phyloP scores from a whole-genome alignment of 2,113 vertebrate species.

The Anarhynchus alexandrinus region DNA sequence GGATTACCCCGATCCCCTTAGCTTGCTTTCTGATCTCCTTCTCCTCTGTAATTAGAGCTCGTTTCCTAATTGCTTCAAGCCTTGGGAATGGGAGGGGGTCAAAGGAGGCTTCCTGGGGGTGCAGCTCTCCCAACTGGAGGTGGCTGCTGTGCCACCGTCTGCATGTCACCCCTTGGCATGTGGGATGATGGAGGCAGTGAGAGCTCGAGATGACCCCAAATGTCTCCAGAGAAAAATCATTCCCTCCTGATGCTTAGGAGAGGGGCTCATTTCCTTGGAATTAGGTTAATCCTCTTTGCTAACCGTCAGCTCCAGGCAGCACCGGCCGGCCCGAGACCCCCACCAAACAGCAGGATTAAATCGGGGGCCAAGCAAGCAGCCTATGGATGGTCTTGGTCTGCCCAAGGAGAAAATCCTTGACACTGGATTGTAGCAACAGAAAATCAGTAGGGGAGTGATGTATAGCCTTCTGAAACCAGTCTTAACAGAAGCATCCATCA shows the following conservation, averaged over 20 bases:
- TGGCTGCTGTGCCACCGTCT: neutral
- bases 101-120: neutral
- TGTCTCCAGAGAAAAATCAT: neutral
- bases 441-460: accelerated
- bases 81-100: neutral
- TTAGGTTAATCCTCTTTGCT: neutral
- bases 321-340: neutral
- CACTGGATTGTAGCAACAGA: neutral
- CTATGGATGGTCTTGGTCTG: neutral
- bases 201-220: neutral
- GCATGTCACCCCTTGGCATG: neutral
- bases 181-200: neutral
- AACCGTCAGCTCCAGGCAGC: neutral
- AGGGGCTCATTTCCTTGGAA: neutral
- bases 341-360: neutral
- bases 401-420: neutral
- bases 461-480: neutral
- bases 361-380: neutral
- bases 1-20: conserved; percentile 14
- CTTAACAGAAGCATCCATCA: neutral
- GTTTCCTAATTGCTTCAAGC: neutral
- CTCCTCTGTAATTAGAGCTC: neutral
- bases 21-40: conserved; percentile 3
- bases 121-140: neutral
- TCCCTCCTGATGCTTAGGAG: neutral